Evolutionary conservation across 92 coral and sea anemone genomes (phyloP).

Genomic region (Parazoanthus atlanticus): DNA sequence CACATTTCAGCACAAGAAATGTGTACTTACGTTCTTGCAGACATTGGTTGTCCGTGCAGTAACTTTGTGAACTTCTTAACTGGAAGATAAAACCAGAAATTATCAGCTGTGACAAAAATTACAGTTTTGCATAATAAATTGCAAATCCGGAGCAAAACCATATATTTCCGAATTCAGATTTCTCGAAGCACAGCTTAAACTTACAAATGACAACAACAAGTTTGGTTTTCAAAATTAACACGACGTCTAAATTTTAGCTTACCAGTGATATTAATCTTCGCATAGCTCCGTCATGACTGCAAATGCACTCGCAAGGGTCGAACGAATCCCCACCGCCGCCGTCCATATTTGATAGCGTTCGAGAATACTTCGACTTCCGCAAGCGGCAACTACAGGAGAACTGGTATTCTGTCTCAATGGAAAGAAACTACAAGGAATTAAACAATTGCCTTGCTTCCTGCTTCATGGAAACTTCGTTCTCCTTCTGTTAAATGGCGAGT

Average conservation of each 20-base stretch:
- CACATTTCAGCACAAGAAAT: too few species aligned
- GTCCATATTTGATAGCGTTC: constrained; percentile 66
- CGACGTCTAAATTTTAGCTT: constrained; percentile 36
- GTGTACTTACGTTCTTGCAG: constrained; percentile 89
- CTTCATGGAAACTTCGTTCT: neutral
- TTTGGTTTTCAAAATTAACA: neutral
- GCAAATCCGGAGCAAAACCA: neutral
- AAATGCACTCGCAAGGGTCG: constrained; percentile 98
- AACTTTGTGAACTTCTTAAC: constrained; percentile 95
- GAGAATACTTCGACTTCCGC: constrained; percentile 9
- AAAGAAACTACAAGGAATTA: neutral
- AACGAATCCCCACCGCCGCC: constrained; percentile 87
- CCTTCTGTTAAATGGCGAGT: neutral
- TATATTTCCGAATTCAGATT: neutral
- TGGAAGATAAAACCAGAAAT: constrained; percentile 43
- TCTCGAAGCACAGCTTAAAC: constrained; percentile 8
- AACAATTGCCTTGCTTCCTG: neutral
- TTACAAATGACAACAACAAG: constrained; percentile 2
- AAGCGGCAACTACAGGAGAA: neutral
- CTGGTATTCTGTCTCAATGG: neutral
- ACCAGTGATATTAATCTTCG: constrained; percentile 95
- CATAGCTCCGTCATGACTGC: constrained; percentile 98
- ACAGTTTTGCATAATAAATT: constrained; percentile 1
- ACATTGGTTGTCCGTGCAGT: constrained; percentile 97
- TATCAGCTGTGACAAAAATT: neutral